Conservation (phyloP, 2,888 invertebrate species). For the Drosophila atripex region DNA sequence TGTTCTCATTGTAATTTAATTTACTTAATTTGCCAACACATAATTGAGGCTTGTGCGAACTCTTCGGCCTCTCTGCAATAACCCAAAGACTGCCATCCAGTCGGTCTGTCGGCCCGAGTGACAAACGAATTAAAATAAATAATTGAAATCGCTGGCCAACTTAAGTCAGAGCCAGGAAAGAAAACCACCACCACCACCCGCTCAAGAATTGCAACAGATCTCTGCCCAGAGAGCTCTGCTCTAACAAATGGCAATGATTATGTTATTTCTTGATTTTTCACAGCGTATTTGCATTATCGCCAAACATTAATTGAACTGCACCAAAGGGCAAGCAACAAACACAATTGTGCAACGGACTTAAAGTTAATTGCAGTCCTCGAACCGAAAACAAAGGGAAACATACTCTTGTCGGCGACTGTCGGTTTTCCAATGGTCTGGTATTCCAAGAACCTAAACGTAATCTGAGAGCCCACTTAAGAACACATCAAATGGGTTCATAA, state of each 20-base stretch:
- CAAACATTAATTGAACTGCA: conserved; percentile 34
- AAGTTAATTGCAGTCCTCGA: conserved; percentile 29
- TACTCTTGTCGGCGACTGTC: conserved; percentile 1
- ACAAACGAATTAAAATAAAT: conserved; percentile 65
- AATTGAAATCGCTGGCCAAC: conserved; percentile 43
- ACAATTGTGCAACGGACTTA: conserved; percentile 28
- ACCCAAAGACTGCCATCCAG: conserved; percentile 40
- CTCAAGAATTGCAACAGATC: conserved; percentile 63
- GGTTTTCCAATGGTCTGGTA: neutral
- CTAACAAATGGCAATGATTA: conserved; percentile 43
- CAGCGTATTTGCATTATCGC: conserved; percentile 34
- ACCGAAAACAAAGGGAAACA: conserved; percentile 13
- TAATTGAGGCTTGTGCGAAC: conserved; percentile 31
- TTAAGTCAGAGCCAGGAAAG: conserved; percentile 27
- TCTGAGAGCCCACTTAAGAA: neutral
- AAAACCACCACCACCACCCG: conserved; percentile 13
- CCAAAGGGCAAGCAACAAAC: conserved; percentile 36
- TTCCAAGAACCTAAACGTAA: neutral
- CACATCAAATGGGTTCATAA: neutral
- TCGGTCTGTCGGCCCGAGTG: conserved; percentile 52
- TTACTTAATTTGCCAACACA: conserved; percentile 74
- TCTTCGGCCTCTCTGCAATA: conserved; percentile 18
- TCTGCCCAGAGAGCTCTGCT: neutral
- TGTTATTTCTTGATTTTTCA: conserved; percentile 37
- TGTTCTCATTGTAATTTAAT: conserved; percentile 77